Evolutionary conservation across 2,113 vertebrate species (phyloP), one percentile per base, ranked within the genome.

Genomic region (Chitala chitala): DNA sequence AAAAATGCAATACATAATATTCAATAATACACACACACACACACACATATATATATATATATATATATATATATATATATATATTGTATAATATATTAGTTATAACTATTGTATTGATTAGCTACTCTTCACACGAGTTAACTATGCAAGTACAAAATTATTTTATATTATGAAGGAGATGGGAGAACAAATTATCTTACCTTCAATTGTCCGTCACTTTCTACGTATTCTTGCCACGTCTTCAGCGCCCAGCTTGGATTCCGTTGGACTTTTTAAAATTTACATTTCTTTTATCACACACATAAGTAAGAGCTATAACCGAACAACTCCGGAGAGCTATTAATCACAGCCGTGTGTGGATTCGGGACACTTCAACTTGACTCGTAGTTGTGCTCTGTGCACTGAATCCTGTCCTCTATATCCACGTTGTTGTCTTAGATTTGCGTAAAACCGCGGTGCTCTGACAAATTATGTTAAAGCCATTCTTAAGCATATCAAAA

Each of bases 151-250:
- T 40, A 46, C 33, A 42, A 29, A 20, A n/a, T 44, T 40, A 61
- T 72, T 17, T 56, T 17, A n/a, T n/a, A n/a, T n/a, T n/a, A n/a
- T n/a, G n/a, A n/a, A n/a, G n/a, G n/a, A n/a, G n/a, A n/a, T n/a
- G n/a, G n/a, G n/a, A n/a, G 59, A 0, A 38, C 40, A 22, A 29
- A n/a, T 1, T 26, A 5, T 6, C 85, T 69, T 86, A 90, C 89
- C 90, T 89, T 85, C 74, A 48, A 74, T 61, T 81, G 50, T 72
- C 78, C 75, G 76, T 68, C 83, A 78, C 79, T 64, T 61, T 65
- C 38, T 69, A 78, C 70, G 72, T 56, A 48, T 78, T 84, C 78
- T 77, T 51, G 79, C 72, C 65, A 53, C 77, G 5, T 56, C 81
- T 82, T 79, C 31, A 36, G 26, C 29, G 38, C 29, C 29, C 20